A percentile compares a stretch with the other conserved stretches of the same genome.
phyloP scores from a whole-genome alignment of 2,888 invertebrate genomes.

The Phasia obesa region DNA sequence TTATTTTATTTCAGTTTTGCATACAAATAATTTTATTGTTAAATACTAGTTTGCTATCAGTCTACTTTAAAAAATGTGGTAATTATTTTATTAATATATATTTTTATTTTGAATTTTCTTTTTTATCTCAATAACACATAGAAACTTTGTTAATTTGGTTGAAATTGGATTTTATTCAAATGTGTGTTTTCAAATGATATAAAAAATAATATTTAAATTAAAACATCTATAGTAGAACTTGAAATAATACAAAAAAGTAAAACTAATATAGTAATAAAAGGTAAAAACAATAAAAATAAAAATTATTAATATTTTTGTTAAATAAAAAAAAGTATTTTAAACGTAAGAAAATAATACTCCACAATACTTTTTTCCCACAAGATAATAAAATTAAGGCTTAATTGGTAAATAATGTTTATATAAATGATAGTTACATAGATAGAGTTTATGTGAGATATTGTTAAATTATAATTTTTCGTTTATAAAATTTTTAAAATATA shows the following conservation, averaged over 20 bases:
- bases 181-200: background rate
- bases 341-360: too few relatives aligned
- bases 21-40: constrained; percentile 68
- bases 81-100: constrained; percentile 34
- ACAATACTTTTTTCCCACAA: too few relatives aligned
- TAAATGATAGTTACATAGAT: too few relatives aligned
- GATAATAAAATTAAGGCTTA: too few relatives aligned
- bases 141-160: constrained; percentile 36
- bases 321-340: too few relatives aligned
- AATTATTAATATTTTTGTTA: too few relatives aligned
- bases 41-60: constrained; percentile 79
- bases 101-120: constrained; percentile 1
- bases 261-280: background rate
- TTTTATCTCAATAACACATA: constrained; percentile 41
- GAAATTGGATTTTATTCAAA: background rate
- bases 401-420: too few relatives aligned
- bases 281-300: too few relatives aligned
- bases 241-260: background rate
- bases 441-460: too few relatives aligned
- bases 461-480: too few relatives aligned
- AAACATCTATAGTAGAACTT: constrained; percentile 1
- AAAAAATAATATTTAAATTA: background rate
- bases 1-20: constrained; percentile 43
- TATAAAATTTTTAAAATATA: too few relatives aligned
- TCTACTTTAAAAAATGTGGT: constrained; percentile 75